Percentiles rank a stretch among this genome's conserved stretches.
Conservation (phyloP, 2,888 invertebrate species). For the Acleris emargana region DNA sequence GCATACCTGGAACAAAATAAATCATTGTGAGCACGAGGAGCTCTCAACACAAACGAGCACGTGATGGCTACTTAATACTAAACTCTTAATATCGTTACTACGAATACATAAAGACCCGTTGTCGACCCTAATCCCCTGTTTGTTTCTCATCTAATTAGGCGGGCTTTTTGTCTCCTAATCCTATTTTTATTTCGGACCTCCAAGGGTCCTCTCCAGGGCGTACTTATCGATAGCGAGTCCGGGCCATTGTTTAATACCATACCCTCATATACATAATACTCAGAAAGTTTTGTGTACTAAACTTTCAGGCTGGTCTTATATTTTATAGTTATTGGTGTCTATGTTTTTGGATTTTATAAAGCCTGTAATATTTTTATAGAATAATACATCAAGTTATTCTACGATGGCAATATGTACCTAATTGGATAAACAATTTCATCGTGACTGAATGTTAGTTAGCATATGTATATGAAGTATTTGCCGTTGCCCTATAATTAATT, state of each 20-base stretch:
- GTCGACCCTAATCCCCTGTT: constrained; percentile 67
- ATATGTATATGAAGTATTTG: neutral
- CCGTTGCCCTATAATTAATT: constrained; percentile 21
- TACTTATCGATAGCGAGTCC: constrained; percentile 49
- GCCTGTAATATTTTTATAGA: neutral
- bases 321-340: constrained; percentile 25
- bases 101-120: constrained; percentile 48
- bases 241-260: constrained; percentile 38
- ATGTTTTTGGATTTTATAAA: constrained; percentile 9
- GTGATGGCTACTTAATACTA: constrained; percentile 16
- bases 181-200: constrained; percentile 59
- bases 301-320: constrained; percentile 8
- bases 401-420: too few species aligned
- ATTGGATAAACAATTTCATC: too few species aligned
- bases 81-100: constrained; percentile 42
- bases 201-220: constrained; percentile 45
- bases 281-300: constrained; percentile 26
- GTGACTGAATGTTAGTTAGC: neutral
- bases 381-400: neutral
- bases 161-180: constrained; percentile 58
- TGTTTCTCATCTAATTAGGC: constrained; percentile 72
- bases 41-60: too few species aligned
- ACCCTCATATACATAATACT: constrained; percentile 37
- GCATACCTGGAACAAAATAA: constrained; percentile 88
- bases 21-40: neutral